A percentile compares a stretch with the other conserved stretches of the same genome.
Evolutionary conservation across 30 jellyfish, hydroid and myxozoan genomes (phyloP).

Genomic region (Chrysaora quinquecirrha): DNA sequence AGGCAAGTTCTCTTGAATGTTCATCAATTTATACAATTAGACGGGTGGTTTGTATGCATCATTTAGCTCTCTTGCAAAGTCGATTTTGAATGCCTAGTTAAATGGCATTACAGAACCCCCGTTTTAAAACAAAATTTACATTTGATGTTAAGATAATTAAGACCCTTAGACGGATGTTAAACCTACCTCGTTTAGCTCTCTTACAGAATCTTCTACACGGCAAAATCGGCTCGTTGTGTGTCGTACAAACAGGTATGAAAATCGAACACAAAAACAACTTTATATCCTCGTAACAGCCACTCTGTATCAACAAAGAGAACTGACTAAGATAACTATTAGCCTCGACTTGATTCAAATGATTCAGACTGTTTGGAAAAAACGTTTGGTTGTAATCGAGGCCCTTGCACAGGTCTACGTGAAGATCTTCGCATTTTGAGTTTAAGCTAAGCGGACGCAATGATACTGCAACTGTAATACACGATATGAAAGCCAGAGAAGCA

Average conservation of each 20-base stretch:
- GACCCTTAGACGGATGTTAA: no score
- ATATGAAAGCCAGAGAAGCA: no score
- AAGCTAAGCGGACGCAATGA: no score
- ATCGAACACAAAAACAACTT: slow-evolving; percentile 65
- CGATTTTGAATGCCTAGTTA: no score
- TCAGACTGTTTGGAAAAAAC: slow-evolving; percentile 55
- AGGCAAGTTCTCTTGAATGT: no score
- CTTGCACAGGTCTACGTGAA: slow-evolving; percentile 27
- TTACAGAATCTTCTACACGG: slow-evolving; percentile 74
- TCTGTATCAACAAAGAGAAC: slow-evolving; percentile 46
- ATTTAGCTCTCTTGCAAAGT: no score
- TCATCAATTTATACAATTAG: no score
- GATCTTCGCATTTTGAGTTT: slow-evolving; percentile 51
- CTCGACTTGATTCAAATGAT: slow-evolving; percentile 52
- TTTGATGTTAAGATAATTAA: no score
- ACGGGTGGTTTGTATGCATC: no score
- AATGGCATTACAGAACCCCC: no score
- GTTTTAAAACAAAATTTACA: no score
- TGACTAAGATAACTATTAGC: slow-evolving; percentile 34
- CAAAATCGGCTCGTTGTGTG: slow-evolving; percentile 36
- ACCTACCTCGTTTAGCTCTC: slow-evolving; percentile 59
- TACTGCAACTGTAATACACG: no score
- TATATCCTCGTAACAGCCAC: slow-evolving; percentile 58
- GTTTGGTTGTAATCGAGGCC: slow-evolving; percentile 65
- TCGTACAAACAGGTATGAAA: slow-evolving; percentile 74